Base-by-base conservation (phyloP, 2,797 vertebrate genomes). In the Chloroceryle amazona region DNA sequence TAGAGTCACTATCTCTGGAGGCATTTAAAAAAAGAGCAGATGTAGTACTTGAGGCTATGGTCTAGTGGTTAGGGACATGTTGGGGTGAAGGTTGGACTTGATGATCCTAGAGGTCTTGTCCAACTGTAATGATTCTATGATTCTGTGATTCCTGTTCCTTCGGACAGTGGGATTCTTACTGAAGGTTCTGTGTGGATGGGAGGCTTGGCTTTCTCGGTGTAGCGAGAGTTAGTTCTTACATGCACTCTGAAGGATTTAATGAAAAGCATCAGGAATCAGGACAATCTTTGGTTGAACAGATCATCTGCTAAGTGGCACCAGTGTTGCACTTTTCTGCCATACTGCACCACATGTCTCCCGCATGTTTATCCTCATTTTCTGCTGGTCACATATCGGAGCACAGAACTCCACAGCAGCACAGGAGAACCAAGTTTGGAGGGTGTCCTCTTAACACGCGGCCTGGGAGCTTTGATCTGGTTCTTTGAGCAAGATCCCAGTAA, bases 381-480 rank as follows among this genome's bases (percentile, higher is more conserved):
- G 67, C 67, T 95, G 89, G 3, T 94, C 83, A 71, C 25, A 10
- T 60, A 81, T 31, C 39, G 70, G 65, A 86, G 75, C 80, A 81
- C 81, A 78, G 3, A 88, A 74, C 90, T 71, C 54, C 83, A 55
- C 71, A 74, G 63, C 17, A 74, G 74, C 83, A 71, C 82, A 80
- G 65, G 81, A 93, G 92, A 93, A 67, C 90, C 92, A 79, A 81
- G 86, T 82, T 93, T 93, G 93, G 88, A 87, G 90, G 68, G 86
- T 96, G 92, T 97, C 97, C 94, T 96, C 62, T 11, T 80, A 95
- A 95, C 95, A 89, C 52, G 68, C 88, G 81, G 90, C 81, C 44
- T 23, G 81, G 89, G 70, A 97, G 89, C 91, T 83, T 39, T 93
- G 86, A n/a, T 90, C 88, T 51, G 68, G 28, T 65, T 93, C 82